Conservation (phyloP, 2,888 invertebrate species). For the Tinea semifulvella region DNA sequence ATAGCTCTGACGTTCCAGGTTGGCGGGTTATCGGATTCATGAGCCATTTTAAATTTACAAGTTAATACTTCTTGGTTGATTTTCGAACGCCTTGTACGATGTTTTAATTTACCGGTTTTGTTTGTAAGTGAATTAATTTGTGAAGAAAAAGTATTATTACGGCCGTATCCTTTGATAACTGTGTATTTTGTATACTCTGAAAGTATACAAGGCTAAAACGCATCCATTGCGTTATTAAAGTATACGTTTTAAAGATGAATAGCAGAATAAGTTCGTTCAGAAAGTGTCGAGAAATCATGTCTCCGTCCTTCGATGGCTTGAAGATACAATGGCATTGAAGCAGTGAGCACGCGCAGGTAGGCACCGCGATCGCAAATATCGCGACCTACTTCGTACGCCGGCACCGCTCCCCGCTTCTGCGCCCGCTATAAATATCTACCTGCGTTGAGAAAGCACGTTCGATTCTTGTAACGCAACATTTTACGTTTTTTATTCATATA, state of each 20-base stretch:
- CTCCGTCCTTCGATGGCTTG: slow-evolving; percentile 27
- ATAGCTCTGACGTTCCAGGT: slow-evolving; percentile 34
- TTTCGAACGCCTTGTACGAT: too few species aligned
- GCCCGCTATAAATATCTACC: slow-evolving; percentile 6
- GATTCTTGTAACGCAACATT: too few species aligned
- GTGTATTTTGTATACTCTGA: background rate
- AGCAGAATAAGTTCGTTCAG: background rate
- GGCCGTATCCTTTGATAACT: too few species aligned
- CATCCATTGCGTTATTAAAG: background rate
- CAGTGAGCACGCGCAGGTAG: slow-evolving; percentile 28
- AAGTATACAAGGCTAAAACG: background rate
- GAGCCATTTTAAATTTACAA: too few species aligned
- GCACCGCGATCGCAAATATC: slow-evolving; percentile 39
- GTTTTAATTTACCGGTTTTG: too few species aligned
- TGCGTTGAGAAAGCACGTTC: slow-evolving; percentile 2
- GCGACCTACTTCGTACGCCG: slow-evolving; percentile 48
- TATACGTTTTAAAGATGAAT: background rate
- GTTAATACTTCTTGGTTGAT: too few species aligned
- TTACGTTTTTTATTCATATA: too few species aligned
- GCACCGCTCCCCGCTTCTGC: slow-evolving; percentile 23
- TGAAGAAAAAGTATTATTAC: too few species aligned
- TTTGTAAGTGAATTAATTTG: too few species aligned
- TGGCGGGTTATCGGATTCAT: slow-evolving; percentile 54
- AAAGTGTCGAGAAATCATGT: slow-evolving; percentile 4
- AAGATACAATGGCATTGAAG: slow-evolving; percentile 29